These are phyloP conservation scores for Furcula furcula DNA, from an alignment of 2,888 invertebrate genomes.

Conservation along the genomic window DNA sequence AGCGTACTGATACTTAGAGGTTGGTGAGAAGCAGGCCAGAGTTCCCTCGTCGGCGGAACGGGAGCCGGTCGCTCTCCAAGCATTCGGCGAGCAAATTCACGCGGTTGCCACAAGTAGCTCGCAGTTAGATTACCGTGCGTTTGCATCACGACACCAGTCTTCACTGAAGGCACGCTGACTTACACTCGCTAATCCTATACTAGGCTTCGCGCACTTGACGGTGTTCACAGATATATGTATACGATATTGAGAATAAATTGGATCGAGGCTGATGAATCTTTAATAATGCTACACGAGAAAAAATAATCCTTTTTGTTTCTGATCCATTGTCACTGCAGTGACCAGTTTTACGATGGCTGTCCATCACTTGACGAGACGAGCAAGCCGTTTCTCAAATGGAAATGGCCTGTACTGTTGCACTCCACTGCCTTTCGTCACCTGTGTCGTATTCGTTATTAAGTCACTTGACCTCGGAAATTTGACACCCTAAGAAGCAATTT, in stretches of 20 bases:
- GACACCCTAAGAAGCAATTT: too few relatives aligned
- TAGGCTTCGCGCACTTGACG: constrained; percentile 67
- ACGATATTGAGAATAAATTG: constrained; percentile 56
- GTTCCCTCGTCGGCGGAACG: constrained; percentile 69
- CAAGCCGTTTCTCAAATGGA: too few relatives aligned
- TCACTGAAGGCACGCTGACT: constrained; percentile 56
- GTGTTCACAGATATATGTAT: constrained; percentile 65
- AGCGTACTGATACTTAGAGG: constrained; percentile 72
- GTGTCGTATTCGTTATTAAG: too few relatives aligned
- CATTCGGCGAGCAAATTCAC: constrained; percentile 71
- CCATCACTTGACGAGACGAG: too few relatives aligned
- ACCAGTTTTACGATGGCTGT: too few relatives aligned
- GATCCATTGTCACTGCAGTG: too few relatives aligned
- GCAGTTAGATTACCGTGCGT: constrained; percentile 73
- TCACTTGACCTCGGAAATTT: too few relatives aligned
- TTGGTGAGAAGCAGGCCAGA: constrained; percentile 66
- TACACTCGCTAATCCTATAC: constrained; percentile 68
- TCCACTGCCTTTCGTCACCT: too few relatives aligned
- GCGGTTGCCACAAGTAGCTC: constrained; percentile 77
- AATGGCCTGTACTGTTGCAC: too few relatives aligned
- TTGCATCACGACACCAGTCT: constrained; percentile 65
- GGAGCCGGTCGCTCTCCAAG: constrained; percentile 71
- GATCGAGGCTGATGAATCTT: constrained; percentile 51
- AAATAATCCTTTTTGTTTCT: too few relatives aligned
- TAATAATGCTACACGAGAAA: constrained; percentile 32